A percentile compares a stretch with the other conserved stretches of the same genome.
phyloP scores from a whole-genome alignment of 53 echinoderm and acorn worm genomes.

The Holothuria scabra region DNA sequence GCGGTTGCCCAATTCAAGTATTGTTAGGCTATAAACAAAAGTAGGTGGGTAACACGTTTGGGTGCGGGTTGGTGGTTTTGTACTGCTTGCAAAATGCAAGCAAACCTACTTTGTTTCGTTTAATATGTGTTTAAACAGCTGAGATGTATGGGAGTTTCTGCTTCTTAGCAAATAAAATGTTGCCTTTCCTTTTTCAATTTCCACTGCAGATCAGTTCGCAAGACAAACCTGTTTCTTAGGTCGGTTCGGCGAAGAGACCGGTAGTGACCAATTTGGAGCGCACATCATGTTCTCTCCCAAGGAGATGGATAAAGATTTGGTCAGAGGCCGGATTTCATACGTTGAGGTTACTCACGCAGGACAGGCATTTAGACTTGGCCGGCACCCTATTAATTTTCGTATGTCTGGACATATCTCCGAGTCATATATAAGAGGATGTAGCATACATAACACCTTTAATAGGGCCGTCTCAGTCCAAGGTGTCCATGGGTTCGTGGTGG shows the following conservation, averaged over 20 bases:
- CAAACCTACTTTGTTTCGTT: too few relatives aligned
- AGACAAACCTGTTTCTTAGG: slow-evolving; percentile 94
- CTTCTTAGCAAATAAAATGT: too few relatives aligned
- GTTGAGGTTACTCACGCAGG: slow-evolving; percentile 96
- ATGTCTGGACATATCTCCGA: slow-evolving; percentile 86
- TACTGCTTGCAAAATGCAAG: too few relatives aligned
- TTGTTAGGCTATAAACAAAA: too few relatives aligned
- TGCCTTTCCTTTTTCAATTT: not conserved
- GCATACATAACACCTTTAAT: slow-evolving; percentile 92
- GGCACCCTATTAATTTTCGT: slow-evolving; percentile 97
- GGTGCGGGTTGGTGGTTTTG: too few relatives aligned
- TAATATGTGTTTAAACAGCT: too few relatives aligned
- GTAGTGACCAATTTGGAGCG: slow-evolving; percentile 91
- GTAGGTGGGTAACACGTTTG: too few relatives aligned
- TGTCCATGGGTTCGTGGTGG: slow-evolving; percentile 87
- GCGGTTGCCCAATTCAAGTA: too few relatives aligned
- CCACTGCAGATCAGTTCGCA: slow-evolving; percentile 82
- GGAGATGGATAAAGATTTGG: slow-evolving; percentile 70
- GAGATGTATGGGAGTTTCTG: too few relatives aligned
- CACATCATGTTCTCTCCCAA: slow-evolving; percentile 89
- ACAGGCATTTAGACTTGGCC: slow-evolving; percentile 93
- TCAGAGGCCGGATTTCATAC: slow-evolving; percentile 79
- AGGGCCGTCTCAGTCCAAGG: slow-evolving; percentile 93
- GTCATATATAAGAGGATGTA: slow-evolving; percentile 93
- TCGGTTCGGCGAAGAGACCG: slow-evolving; percentile 90